Evolutionary conservation across 2,888 invertebrate species (phyloP).

Genomic region (Agonopterix alstromeriana): DNA sequence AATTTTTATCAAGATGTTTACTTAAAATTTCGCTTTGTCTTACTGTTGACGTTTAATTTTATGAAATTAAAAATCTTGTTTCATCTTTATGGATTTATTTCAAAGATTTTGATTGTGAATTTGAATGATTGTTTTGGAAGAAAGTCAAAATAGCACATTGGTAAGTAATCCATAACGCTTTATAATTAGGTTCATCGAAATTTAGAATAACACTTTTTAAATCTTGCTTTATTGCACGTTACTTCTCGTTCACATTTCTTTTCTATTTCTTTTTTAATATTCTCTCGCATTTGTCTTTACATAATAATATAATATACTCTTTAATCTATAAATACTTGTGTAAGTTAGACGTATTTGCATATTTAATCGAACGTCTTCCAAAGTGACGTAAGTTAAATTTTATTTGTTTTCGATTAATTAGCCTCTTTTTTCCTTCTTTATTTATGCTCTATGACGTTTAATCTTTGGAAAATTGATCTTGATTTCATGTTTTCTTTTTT

Average conservation of each 20-base stretch:
- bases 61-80: too few relatives aligned
- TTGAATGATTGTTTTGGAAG: slow-evolving; percentile 31
- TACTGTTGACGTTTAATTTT: too few relatives aligned
- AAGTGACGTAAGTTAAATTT: slow-evolving; percentile 62
- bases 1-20: too few relatives aligned
- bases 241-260: slow-evolving; percentile 18
- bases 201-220: slow-evolving; percentile 57
- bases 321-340: slow-evolving; percentile 42
- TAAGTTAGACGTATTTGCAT: slow-evolving; percentile 68
- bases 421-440: slow-evolving; percentile 19
- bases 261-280: slow-evolving; percentile 24
- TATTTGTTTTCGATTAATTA: slow-evolving; percentile 6
- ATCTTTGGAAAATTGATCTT: slow-evolving; percentile 11
- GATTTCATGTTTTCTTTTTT: background rate
- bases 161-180: slow-evolving; percentile 70
- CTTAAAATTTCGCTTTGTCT: too few relatives aligned
- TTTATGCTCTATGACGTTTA: slow-evolving; percentile 13
- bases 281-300: slow-evolving; percentile 19
- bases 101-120: too few relatives aligned
- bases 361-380: slow-evolving; percentile 75
- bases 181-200: slow-evolving; percentile 73
- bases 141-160: slow-evolving; percentile 39
- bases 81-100: too few relatives aligned
- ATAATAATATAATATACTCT: slow-evolving; percentile 36
- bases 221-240: slow-evolving; percentile 58